These are phyloP conservation scores for Butorides virescens DNA, from an alignment of 2,113 vertebrate genomes.

Conservation along the genomic window DNA sequence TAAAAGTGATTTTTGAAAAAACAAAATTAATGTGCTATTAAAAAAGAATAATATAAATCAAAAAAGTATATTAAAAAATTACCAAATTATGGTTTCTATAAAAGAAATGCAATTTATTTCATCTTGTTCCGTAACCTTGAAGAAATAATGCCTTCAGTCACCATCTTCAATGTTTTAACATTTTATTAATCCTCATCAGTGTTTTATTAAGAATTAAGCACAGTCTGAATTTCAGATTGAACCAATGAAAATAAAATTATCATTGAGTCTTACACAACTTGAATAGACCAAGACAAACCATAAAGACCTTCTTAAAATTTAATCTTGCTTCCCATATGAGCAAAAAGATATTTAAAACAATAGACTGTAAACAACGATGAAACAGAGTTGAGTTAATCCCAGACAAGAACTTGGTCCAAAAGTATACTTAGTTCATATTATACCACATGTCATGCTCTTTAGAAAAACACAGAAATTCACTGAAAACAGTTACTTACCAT, in stretches of 20 bases:
- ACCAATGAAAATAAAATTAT: neutral
- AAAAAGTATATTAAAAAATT: constrained; percentile 26
- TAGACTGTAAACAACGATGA: neutral
- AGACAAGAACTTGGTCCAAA: neutral
- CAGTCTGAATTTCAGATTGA: neutral
- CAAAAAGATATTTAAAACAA: neutral
- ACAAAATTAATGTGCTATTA: constrained; percentile 43
- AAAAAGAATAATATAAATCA: constrained; percentile 55
- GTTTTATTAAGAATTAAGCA: neutral
- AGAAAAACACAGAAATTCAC: neutral
- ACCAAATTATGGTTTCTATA: constrained; percentile 9
- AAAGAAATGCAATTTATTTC: constrained; percentile 25
- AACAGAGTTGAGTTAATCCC: neutral
- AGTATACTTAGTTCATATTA: neutral
- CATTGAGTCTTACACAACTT: neutral
- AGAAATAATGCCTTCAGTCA: neutral
- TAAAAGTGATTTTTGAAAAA: constrained; percentile 55
- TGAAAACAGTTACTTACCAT: constrained; percentile 36
- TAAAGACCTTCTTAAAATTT: neutral
- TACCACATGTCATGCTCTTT: neutral
- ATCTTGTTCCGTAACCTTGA: neutral
- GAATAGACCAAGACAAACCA: neutral
- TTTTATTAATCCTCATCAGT: neutral
- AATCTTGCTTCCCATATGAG: neutral
- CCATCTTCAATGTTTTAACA: neutral